phyloP scores from a whole-genome alignment of 2,888 invertebrate species.

The Pelosia muscerda region DNA sequence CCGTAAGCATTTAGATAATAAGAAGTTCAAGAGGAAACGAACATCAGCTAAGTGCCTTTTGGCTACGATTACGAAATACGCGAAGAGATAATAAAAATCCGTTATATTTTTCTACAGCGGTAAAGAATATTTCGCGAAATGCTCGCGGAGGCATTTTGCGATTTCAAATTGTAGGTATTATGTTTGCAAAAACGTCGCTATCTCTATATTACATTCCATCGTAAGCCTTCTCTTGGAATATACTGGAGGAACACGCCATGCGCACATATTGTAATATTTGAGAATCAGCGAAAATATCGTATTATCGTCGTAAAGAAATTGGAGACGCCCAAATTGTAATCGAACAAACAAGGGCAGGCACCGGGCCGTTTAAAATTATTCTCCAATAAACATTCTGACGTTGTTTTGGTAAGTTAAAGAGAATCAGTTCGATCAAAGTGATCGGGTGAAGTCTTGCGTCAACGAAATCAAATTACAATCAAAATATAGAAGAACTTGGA shows the following conservation, averaged over 20 bases:
- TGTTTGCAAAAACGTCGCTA: slow-evolving; percentile 67
- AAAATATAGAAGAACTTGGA: slow-evolving; percentile 40
- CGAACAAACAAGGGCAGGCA: slow-evolving; percentile 57
- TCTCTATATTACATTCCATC: slow-evolving; percentile 75
- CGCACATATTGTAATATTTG: slow-evolving; percentile 68
- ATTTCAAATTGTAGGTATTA: slow-evolving; percentile 78
- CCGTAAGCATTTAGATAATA: slow-evolving; percentile 47
- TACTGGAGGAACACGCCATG: slow-evolving; percentile 57
- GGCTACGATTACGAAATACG: slow-evolving; percentile 49
- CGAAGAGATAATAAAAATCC: slow-evolving; percentile 60
- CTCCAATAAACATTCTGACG: slow-evolving; percentile 49
- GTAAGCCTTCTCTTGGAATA: slow-evolving; percentile 56
- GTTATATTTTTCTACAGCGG: slow-evolving; percentile 62
- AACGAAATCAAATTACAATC: slow-evolving; percentile 34
- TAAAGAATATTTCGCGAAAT: slow-evolving; percentile 68
- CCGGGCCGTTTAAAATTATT: slow-evolving; percentile 43
- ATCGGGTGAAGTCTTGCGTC: slow-evolving; percentile 40
- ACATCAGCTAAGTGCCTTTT: slow-evolving; percentile 50
- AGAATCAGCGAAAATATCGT: slow-evolving; percentile 61
- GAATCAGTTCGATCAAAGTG: slow-evolving; percentile 53
- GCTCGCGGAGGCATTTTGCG: slow-evolving; percentile 65
- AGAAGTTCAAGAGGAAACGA: slow-evolving; percentile 37
- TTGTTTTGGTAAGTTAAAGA: slow-evolving; percentile 57
- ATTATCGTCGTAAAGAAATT: slow-evolving; percentile 55
- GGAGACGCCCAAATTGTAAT: slow-evolving; percentile 54